Conservation (phyloP, 1,140 invertebrate genomes). For the Tetramorium parvispinum region DNA sequence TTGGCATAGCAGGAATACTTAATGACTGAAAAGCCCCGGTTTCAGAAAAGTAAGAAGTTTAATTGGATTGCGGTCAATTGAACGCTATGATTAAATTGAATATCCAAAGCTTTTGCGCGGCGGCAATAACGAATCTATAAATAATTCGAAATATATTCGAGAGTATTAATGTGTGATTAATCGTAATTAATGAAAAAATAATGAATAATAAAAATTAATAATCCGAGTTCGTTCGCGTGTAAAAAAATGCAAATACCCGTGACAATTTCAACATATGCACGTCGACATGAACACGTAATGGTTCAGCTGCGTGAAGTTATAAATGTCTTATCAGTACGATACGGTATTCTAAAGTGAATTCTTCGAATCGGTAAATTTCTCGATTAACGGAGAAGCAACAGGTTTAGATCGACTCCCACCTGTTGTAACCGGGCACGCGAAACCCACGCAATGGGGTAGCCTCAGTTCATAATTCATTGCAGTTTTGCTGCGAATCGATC, state of each 20-base stretch:
- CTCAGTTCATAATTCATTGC: constrained; percentile 64
- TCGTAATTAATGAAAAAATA: neutral
- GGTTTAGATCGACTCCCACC: constrained; percentile 72
- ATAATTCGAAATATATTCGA: neutral
- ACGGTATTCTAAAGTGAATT: neutral
- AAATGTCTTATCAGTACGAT: neutral
- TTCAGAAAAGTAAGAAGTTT: constrained; percentile 62
- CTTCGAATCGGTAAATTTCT: constrained; percentile 55
- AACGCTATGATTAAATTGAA: neutral
- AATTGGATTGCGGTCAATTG: constrained; percentile 4
- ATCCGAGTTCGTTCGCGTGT: neutral
- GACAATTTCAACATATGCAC: neutral
- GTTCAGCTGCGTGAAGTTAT: neutral
- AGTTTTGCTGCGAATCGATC: constrained; percentile 46
- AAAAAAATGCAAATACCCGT: neutral
- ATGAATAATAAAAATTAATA: neutral
- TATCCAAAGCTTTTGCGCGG: neutral
- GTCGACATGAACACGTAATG: neutral
- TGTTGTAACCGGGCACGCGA: constrained; percentile 67
- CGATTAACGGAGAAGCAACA: constrained; percentile 70
- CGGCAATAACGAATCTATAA: neutral
- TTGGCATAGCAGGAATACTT: constrained; percentile 68
- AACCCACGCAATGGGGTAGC: constrained; percentile 68
- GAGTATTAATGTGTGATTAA: neutral
- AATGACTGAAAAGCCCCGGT: constrained; percentile 50